Percentiles rank a stretch among this genome's conserved stretches.
phyloP scores from a whole-genome alignment of 2,113 vertebrate species.

The Clupea harengus region DNA sequence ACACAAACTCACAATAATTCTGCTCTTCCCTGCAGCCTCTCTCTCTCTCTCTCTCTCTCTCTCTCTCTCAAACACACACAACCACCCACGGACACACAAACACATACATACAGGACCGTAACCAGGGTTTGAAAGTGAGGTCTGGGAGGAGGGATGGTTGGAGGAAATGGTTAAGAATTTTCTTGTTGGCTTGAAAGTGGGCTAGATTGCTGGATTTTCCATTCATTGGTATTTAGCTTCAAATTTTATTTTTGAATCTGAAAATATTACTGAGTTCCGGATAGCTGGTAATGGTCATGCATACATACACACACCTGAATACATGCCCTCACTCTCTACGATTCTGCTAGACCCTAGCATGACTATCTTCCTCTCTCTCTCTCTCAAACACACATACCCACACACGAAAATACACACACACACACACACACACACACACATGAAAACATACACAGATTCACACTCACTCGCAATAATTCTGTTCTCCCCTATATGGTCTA shows the following conservation, averaged over 20 bases:
- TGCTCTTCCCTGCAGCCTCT: neutral
- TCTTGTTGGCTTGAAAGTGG: no score
- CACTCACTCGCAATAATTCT: neutral
- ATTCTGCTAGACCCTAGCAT: no score
- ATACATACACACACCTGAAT: no score
- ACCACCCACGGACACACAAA: neutral
- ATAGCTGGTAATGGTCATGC: no score
- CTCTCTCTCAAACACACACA: neutral
- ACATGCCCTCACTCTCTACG: no score
- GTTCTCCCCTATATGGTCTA: neutral
- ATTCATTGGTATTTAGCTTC: no score
- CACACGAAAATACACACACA: neutral
- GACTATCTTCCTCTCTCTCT: neutral
- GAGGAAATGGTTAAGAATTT: no score
- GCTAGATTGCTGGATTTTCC: no score
- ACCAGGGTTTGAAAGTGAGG: no score
- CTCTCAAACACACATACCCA: neutral
- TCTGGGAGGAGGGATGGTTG: no score
- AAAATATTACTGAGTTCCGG: no score
- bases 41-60: neutral
- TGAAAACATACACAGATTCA: neutral
- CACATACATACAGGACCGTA: neutral
- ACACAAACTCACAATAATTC: neutral
- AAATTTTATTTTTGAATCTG: no score
- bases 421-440: neutral